phyloP scores from a whole-genome alignment of 1,140 invertebrate species.

The Megalonaias nervosa region DNA sequence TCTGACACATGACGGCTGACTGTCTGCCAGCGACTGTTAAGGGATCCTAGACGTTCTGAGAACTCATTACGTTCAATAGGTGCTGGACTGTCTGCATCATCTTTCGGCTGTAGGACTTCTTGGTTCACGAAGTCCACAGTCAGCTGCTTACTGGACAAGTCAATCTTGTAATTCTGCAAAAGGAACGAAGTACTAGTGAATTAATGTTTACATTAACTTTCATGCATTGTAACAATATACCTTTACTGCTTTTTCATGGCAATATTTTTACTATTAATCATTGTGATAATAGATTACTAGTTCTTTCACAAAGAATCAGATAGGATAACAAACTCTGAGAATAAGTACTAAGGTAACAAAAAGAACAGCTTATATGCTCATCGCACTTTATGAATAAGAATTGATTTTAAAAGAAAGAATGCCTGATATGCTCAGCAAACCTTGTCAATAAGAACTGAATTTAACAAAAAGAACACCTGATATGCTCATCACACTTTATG shows the following conservation, averaged over 20 bases:
- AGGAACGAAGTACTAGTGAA: neutral
- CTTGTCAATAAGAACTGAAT: no score
- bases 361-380: no score
- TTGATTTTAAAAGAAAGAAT: no score
- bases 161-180: slow-evolving; percentile 65
- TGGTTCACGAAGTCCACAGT: slow-evolving; percentile 69
- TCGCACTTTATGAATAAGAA: no score
- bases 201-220: neutral
- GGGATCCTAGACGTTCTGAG: slow-evolving; percentile 59
- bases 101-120: slow-evolving; percentile 48
- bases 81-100: slow-evolving; percentile 24
- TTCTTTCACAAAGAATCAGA: neutral
- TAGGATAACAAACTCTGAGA: neutral
- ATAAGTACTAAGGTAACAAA: neutral
- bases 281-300: neutral
- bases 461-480: no score
- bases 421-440: no score
- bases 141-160: slow-evolving; percentile 63
- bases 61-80: slow-evolving; percentile 50
- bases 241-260: neutral
- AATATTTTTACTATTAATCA: neutral
- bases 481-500: no score
- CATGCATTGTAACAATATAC: neutral
- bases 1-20: slow-evolving; percentile 54
- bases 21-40: slow-evolving; percentile 62